A percentile compares a stretch with the other conserved stretches of the same genome.
Evolutionary conservation across 2,113 vertebrate species (phyloP).

Genomic region (Xiphias gladius): DNA sequence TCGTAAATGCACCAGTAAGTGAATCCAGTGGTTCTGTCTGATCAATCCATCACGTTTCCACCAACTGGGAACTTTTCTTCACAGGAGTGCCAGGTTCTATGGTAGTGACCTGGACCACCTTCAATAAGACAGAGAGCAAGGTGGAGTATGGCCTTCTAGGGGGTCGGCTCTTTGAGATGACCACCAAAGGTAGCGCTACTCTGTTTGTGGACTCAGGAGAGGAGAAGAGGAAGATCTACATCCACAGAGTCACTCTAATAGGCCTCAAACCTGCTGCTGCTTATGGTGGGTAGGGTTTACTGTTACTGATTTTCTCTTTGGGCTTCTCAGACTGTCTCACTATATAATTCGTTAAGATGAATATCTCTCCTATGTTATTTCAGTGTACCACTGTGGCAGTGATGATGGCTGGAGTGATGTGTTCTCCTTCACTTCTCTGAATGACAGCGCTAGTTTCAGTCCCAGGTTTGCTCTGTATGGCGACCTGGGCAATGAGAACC

Average conservation of each 20-base stretch:
- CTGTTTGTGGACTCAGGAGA: slow-evolving; percentile 87
- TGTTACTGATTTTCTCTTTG: neutral
- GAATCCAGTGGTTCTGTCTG: slow-evolving; percentile 36
- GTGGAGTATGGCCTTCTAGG: slow-evolving; percentile 85
- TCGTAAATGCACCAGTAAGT: slow-evolving; percentile 25
- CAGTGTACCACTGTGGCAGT: slow-evolving; percentile 86
- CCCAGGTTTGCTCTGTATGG: slow-evolving; percentile 90
- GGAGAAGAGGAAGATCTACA: slow-evolving; percentile 82
- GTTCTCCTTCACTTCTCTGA: slow-evolving; percentile 86
- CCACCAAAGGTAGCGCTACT: slow-evolving; percentile 72
- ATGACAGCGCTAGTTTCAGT: slow-evolving; percentile 83
- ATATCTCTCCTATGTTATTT: slow-evolving; percentile 5
- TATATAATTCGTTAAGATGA: neutral
- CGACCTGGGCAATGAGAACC: slow-evolving; percentile 90
- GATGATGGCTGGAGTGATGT: slow-evolving; percentile 87
- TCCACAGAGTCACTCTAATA: slow-evolving; percentile 87
- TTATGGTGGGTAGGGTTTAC: slow-evolving; percentile 80
- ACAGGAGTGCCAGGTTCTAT: slow-evolving; percentile 85
- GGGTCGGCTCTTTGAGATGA: slow-evolving; percentile 75
- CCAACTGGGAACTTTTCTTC: slow-evolving; percentile 34
- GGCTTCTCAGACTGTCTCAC: neutral
- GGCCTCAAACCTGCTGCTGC: slow-evolving; percentile 80
- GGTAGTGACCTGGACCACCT: slow-evolving; percentile 90
- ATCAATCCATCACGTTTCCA: slow-evolving; percentile 16
- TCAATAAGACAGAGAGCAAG: slow-evolving; percentile 78